Percentiles rank a stretch among this genome's conserved stretches.
Evolutionary conservation across 2,113 vertebrate species (phyloP).

Genomic region (Nasalis larvatus): DNA sequence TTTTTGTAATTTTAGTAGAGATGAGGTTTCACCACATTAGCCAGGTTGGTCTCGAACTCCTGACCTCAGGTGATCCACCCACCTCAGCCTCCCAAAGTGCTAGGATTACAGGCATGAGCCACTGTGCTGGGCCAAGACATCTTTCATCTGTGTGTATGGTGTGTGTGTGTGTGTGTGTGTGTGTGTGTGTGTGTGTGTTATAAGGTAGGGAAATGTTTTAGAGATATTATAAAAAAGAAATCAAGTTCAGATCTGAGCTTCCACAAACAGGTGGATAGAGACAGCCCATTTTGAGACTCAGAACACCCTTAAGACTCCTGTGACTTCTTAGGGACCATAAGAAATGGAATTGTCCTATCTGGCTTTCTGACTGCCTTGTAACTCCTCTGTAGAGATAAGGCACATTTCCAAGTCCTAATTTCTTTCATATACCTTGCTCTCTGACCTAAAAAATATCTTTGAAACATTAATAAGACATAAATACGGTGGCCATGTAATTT

Average conservation of each 20-base stretch:
- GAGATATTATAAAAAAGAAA: not conserved
- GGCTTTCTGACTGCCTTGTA: not conserved
- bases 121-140: not conserved
- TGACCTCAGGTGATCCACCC: too few species aligned
- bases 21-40: too few species aligned
- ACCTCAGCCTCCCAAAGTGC: too few species aligned
- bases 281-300: not conserved
- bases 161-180: not conserved
- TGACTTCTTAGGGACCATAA: not conserved
- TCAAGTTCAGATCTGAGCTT: not conserved
- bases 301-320: not conserved
- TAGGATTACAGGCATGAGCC: too few species aligned
- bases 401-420: conserved; percentile 7
- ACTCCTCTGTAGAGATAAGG: not conserved
- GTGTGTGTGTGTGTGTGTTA: not conserved
- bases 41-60: too few species aligned
- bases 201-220: not conserved
- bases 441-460: conserved; percentile 38
- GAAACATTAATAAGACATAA: not conserved
- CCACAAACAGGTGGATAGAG: not conserved
- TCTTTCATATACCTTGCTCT: not conserved
- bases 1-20: too few species aligned
- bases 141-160: not conserved
- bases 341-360: not conserved
- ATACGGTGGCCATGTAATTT: not conserved